These are phyloP conservation scores for Centropus bengalensis DNA, from an alignment of 2,113 vertebrate genomes.

Conservation along the genomic window DNA sequence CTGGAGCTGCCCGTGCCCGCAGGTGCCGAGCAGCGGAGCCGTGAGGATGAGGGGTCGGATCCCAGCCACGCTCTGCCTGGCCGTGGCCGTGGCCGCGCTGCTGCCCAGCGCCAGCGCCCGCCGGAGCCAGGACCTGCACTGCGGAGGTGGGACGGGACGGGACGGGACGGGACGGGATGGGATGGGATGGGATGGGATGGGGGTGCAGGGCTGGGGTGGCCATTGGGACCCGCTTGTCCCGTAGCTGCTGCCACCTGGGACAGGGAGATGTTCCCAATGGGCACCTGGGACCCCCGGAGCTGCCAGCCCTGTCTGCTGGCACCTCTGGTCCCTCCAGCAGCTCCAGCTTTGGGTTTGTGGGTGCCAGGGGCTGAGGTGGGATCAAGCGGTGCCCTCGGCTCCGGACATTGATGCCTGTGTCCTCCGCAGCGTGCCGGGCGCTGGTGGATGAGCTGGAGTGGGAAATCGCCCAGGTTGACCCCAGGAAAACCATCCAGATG, in stretches of 20 bases:
- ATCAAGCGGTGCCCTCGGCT: rapidly evolving
- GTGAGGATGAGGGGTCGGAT: constrained; percentile 53
- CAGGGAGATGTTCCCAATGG: background rate
- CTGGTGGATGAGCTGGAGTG: constrained; percentile 96
- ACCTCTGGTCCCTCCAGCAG: background rate
- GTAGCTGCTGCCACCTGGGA: background rate
- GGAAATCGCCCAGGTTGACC: constrained; percentile 92
- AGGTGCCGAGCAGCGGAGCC: background rate
- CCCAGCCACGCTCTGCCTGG: constrained; percentile 18
- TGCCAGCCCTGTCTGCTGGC: too few relatives aligned
- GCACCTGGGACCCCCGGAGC: background rate
- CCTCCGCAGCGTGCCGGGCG: constrained; percentile 86
- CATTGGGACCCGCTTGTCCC: rapidly evolving
- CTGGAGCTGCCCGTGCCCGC: background rate
- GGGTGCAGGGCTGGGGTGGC: rapidly evolving
- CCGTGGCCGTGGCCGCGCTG: constrained; percentile 50
- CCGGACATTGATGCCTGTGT: rapidly evolving
- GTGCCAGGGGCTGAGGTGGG: background rate
- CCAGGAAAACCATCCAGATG: constrained; percentile 93
- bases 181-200: rapidly evolving
- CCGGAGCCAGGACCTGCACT: constrained; percentile 80
- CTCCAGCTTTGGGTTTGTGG: rapidly evolving
- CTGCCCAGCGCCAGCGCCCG: constrained; percentile 55
- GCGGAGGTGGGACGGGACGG: constrained; percentile 66
- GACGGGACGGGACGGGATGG: background rate